Conservation (phyloP, 2,888 invertebrate genomes). For the Oasisia sp. region DNA sequence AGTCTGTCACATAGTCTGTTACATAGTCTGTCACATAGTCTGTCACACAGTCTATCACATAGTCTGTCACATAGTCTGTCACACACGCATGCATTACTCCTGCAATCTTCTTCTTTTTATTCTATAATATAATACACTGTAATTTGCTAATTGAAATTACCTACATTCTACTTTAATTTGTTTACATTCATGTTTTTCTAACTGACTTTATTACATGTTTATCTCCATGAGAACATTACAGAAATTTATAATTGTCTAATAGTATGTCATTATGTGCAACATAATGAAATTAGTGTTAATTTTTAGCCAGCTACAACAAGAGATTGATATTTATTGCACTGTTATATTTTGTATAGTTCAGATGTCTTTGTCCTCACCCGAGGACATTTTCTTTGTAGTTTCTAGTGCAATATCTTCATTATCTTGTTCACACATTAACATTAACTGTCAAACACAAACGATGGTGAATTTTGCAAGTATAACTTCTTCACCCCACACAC, state of each 20-base stretch:
- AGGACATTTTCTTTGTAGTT: not conserved
- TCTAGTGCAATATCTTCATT: not conserved
- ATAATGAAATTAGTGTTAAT: not conserved
- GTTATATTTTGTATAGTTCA: not conserved
- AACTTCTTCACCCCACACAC: not conserved
- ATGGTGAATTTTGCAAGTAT: not conserved
- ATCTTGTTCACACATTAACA: not conserved
- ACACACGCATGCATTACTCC: no score
- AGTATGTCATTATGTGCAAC: not conserved
- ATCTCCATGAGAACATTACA: not conserved
- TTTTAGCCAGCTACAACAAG: not conserved
- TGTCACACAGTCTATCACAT: no score
- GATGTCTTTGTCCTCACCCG: not conserved
- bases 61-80: no score
- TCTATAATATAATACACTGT: not conserved
- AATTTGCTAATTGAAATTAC: not conserved
- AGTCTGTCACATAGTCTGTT: no score
- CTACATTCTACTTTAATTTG: not conserved
- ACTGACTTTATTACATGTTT: not conserved
- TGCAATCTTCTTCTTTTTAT: no score
- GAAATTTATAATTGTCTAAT: not conserved
- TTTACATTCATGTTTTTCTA: not conserved
- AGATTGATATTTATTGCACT: not conserved
- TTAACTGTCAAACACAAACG: not conserved
- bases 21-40: not conserved